Evolutionary conservation across 2,113 vertebrate species (phyloP).

Genomic region (Geococcyx californianus): DNA sequence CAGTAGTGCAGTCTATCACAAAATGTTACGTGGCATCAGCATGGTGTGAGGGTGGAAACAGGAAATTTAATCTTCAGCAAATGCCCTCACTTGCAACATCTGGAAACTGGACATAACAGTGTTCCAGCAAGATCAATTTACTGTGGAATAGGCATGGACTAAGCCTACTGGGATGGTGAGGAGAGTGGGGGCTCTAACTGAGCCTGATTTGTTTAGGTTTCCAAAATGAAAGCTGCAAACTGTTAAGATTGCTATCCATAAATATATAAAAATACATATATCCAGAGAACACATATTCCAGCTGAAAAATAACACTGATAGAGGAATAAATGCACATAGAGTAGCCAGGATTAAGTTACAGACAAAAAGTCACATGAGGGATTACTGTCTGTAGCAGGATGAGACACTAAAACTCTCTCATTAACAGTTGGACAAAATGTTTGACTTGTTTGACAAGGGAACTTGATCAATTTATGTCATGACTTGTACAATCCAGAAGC

Average conservation of each 20-base stretch:
- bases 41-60: background rate
- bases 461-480: background rate
- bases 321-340: background rate
- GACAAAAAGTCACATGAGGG: background rate
- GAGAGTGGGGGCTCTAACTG: rapidly evolving
- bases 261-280: background rate
- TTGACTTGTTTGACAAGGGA: background rate
- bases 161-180: background rate
- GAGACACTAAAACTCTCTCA: background rate
- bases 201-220: background rate
- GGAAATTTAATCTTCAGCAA: background rate
- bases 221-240: background rate
- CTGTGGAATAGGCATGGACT: rapidly evolving
- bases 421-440: background rate
- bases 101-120: background rate
- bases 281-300: background rate
- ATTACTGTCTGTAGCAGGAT: background rate
- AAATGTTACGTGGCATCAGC: background rate
- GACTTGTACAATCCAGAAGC: background rate
- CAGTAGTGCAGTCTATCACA: background rate
- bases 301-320: background rate
- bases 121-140: background rate
- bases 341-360: background rate
- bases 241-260: rapidly evolving
- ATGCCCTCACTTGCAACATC: background rate